Base-by-base conservation (phyloP, 2,797 vertebrate genomes). In the Cossypha polioptera region DNA sequence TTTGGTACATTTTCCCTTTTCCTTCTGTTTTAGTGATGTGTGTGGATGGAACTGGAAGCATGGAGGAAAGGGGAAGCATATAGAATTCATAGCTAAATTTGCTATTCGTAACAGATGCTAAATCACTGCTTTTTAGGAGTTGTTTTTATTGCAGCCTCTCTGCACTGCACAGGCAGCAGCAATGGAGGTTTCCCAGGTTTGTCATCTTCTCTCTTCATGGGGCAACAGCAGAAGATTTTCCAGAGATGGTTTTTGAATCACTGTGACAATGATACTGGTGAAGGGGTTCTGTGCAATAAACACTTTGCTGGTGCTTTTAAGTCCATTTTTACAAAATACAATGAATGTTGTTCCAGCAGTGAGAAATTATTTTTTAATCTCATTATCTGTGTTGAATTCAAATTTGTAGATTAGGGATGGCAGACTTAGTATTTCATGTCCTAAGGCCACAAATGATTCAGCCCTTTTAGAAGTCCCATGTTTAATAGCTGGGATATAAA, bases 1-100 rank as follows among this genome's bases (percentile, higher is more conserved):
- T 69, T 97, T 99, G 98, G 99, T 99, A 88, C 16, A 3, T 62
- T 65, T 85, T 62, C 57, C 12, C 6, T 85, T 78, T 79, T 33
- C 36, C 7, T 90, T 74, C 33, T 29, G 2, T 40, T 68, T 47
- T 50, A 21, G 13, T n/a, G 22, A 7, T 45, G 11, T 57, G 71
- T 55, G 28, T 35, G 40, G 57, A 22, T 77, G 47, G 47, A 69
- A 28, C 43, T 90, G 62, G 33, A 69, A 63, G 42, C 48, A 13
- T 20, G 65, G 84, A 61, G 16, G n/a, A 17, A 88, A 54, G 17
- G 25, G 54, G 55, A 43, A 53, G 38, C 12, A 24, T 13, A 2
- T 4, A 1, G 74, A n/a, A 45, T 50, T 58, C 43, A 40, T 24
- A 85, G 65, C 45, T 68, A 45, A 89, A 43, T 73, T 76, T 65